These are phyloP conservation scores for Baccha elongata DNA, from an alignment of 2,888 invertebrate genomes.

Conservation along the genomic window DNA sequence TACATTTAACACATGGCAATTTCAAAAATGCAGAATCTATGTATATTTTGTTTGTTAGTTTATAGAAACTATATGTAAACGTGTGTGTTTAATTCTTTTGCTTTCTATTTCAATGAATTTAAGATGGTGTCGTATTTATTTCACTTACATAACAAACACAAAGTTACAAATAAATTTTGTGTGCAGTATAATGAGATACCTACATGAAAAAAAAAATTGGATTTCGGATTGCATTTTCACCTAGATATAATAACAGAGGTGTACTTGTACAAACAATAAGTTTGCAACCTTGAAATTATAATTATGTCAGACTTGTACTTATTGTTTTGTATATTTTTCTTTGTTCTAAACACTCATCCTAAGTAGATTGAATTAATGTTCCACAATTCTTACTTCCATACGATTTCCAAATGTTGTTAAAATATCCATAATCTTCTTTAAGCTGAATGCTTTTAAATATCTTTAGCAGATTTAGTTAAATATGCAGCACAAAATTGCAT, in stretches of 20 bases:
- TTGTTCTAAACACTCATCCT: too few species aligned
- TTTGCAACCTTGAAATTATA: slow-evolving; percentile 23
- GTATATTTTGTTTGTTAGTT: neutral
- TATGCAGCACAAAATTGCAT: too few species aligned
- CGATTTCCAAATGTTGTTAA: too few species aligned
- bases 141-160: slow-evolving; percentile 18
- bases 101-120: neutral
- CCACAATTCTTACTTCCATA: too few species aligned
- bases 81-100: neutral
- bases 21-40: neutral
- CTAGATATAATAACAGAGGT: neutral
- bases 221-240: slow-evolving; percentile 11
- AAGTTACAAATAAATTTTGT: slow-evolving; percentile 12
- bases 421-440: too few species aligned
- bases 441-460: too few species aligned
- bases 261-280: neutral
- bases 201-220: neutral
- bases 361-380: too few species aligned
- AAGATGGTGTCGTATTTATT: slow-evolving; percentile 20
- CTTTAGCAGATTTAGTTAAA: too few species aligned
- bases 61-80: neutral
- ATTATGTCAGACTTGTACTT: slow-evolving; percentile 1
- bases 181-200: neutral
- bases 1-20: slow-evolving; percentile 45
- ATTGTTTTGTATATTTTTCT: too few species aligned